Base-by-base conservation (phyloP, 2,113 vertebrate species). In the Paraplagusia blochii region DNA sequence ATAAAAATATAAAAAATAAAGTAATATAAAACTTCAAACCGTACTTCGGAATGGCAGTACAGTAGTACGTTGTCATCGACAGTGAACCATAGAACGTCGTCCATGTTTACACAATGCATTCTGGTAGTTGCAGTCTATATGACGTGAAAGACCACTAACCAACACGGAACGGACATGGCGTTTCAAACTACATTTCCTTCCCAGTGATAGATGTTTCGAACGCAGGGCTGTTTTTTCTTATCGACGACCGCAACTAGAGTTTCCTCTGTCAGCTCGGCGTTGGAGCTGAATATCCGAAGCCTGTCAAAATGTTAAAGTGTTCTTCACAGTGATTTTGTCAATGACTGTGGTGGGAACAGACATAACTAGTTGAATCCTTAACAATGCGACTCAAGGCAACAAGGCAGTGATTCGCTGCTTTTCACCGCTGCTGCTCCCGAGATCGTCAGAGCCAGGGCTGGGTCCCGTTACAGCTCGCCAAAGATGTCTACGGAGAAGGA, bases 401-500 rank as follows among this genome's bases (percentile, higher is more conserved):
- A 54, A 17, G 63, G 66, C 77, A 68, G 72, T 87, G 84, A 83
- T 79, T 79, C 57, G 47, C 18, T 13, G 17, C 58, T 69, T 66
- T 76, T 52, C 53, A 58, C 35, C 13, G 40, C 54, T 40, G 36
- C 54, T 36, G 71, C 69, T 60, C 47, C 73, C 35, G 61, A 44
- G 22, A 29, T 6, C 22, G 22, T 29, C 75, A 62, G 64, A 34
- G 48, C 18, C 66, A 66, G 80, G 84, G 86, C 76, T 86, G 75
- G 86, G 77, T 87, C 77, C 72, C 78, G 73, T 81, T 78, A 74
- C 62, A 58, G 50, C 58, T 82, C 69, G 64, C 56, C 82, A 67
- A n/a, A 86, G 69, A 93, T 93, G 91, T 91, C 93, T 52, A 87
- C 78, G 82, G 92, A 94, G 63, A 94, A 95, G 57, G 91, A 90